A percentile compares a stretch with the other conserved stretches of the same genome.
Evolutionary conservation across 2,113 vertebrate species (phyloP).

Genomic region (Sinosuthora webbiana): DNA sequence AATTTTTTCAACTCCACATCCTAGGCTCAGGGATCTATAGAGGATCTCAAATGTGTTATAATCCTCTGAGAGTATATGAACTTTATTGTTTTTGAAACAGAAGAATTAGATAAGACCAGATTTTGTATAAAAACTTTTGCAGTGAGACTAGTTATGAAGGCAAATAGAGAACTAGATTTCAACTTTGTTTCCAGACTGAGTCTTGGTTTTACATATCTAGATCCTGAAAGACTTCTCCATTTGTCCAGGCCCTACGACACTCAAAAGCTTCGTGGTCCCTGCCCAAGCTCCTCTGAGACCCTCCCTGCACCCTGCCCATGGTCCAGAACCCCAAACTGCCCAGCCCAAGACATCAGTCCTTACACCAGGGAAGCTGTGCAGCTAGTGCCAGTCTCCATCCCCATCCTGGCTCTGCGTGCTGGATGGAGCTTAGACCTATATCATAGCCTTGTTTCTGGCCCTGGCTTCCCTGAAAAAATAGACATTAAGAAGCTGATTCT

Average conservation of each 20-base stretch:
- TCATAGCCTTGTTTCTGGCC: not conserved
- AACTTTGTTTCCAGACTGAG: not conserved
- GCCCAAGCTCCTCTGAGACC: not conserved
- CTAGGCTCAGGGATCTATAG: not conserved
- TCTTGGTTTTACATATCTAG: not conserved
- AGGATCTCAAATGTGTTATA: not conserved
- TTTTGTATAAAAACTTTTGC: not conserved
- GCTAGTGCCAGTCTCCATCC: rapidly evolving
- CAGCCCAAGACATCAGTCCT: not conserved
- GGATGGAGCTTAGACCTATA: not conserved
- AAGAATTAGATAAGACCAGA: not conserved
- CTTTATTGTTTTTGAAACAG: not conserved
- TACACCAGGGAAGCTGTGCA: rapidly evolving
- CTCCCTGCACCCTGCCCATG: rapidly evolving
- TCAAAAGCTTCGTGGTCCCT: rapidly evolving
- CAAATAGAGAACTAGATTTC: not conserved
- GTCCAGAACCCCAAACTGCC: not conserved
- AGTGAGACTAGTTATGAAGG: not conserved
- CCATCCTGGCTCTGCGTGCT: not conserved
- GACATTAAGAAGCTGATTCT: not conserved
- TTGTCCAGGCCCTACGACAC: not conserved
- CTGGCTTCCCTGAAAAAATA: not conserved
- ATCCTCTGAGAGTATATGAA: not conserved
- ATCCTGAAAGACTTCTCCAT: not conserved
- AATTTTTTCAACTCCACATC: not conserved